Evolutionary conservation across 2,797 vertebrate genomes (phyloP).

Genomic region (Cichlasoma orientale): DNA sequence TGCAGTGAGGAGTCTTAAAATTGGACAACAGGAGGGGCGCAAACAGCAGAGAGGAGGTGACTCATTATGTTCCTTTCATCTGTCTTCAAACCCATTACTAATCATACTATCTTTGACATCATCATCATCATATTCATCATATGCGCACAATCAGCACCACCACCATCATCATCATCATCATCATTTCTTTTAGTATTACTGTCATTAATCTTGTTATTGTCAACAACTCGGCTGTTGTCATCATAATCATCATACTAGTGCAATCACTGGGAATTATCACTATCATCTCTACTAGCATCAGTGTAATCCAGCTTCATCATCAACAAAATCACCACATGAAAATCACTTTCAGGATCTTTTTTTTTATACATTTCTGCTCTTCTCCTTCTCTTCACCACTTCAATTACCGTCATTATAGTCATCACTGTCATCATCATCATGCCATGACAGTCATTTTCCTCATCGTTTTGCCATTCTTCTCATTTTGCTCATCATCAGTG

Average conservation of each 20-base stretch:
- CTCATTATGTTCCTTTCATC: slow-evolving; percentile 52
- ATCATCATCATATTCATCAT: slow-evolving; percentile 34
- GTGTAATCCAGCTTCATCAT: slow-evolving; percentile 2
- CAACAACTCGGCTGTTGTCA: slow-evolving; percentile 8
- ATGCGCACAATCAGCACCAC: slow-evolving; percentile 6
- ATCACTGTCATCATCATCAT: neutral
- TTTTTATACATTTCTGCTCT: neutral
- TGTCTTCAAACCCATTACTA: slow-evolving; percentile 23
- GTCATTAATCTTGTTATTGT: slow-evolving; percentile 15
- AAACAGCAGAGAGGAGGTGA: slow-evolving; percentile 32
- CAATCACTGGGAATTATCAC: neutral
- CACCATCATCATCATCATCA: slow-evolving; percentile 5
- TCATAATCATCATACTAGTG: neutral
- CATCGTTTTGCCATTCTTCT: neutral
- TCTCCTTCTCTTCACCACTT: neutral
- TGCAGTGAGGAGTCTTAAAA: slow-evolving; percentile 2
- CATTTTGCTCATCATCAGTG: neutral
- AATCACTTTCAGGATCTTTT: neutral
- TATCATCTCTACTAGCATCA: neutral
- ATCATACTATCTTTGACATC: slow-evolving; percentile 37
- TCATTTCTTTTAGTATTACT: slow-evolving; percentile 4
- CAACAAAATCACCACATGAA: neutral
- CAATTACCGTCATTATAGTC: neutral
- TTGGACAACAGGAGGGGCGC: slow-evolving; percentile 1
- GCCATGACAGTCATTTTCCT: neutral